Percentiles rank a stretch among this genome's conserved stretches.
Evolutionary conservation across 1,140 invertebrate genomes (phyloP).

Genomic region (Platorchestia sp.): DNA sequence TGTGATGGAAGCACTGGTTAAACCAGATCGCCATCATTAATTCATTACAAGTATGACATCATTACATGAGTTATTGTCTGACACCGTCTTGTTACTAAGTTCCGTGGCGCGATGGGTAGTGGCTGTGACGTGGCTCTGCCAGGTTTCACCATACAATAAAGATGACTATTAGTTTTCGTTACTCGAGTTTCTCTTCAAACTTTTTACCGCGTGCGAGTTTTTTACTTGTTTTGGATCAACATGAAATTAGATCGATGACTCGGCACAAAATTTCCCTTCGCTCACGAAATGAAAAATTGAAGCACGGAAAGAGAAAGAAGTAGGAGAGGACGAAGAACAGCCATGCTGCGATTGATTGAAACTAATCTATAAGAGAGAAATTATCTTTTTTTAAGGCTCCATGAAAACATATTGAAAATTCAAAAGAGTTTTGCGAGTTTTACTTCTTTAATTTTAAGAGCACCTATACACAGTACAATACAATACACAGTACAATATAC

Average conservation of each 20-base stretch:
- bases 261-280: background rate
- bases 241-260: conserved; percentile 53
- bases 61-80: no score
- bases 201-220: background rate
- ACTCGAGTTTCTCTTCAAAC: conserved; percentile 19
- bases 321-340: background rate
- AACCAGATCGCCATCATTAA: no score
- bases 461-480: no score
- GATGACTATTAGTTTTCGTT: conserved; percentile 31
- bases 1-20: no score
- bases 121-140: background rate
- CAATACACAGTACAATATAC: no score
- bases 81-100: background rate
- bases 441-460: background rate
- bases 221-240: conserved; percentile 49
- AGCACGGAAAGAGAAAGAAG: background rate
- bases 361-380: background rate
- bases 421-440: no score
- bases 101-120: background rate
- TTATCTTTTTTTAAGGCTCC: background rate
- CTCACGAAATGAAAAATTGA: background rate
- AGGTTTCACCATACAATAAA: conserved; percentile 22
- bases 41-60: no score
- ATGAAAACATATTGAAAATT: background rate
- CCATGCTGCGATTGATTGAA: background rate